Base-by-base conservation (phyloP, 1,140 invertebrate species). In the Diuraphis noxia region DNA sequence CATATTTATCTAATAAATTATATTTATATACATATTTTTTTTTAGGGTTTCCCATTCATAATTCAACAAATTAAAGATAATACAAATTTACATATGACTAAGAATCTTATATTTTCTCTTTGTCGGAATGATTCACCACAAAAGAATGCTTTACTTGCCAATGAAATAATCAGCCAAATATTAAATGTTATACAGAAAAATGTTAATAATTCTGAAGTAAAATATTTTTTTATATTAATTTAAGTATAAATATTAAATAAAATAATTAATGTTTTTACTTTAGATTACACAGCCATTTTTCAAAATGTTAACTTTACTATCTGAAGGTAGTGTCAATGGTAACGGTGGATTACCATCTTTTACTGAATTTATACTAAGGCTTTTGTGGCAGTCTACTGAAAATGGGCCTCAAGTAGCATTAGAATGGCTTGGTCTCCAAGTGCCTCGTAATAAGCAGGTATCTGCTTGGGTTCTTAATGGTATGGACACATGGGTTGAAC, bases 11-110 rank as follows among this genome's bases (percentile, higher is more conserved):
- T 56, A 52, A 23, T 34, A 41, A 43, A n/a, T n/a, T n/a, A n/a
- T n/a, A n/a, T n/a, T 6, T 91, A 93, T 91, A 93, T 93, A 92
- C n/a, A n/a, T n/a, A n/a, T n/a, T 93, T 91, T 92, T 92, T 93
- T 94, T 38, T 94, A 97, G 96, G 97, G 97, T 21, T 98, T 98
- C 94, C 97, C 97, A 52, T 99, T 99, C 94, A 94, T 99, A 38
- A 97, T 98, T 94, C 98, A 98, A 94, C 98, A 99, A 95, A 98
- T 98, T 85, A 96, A 97, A 92, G 98, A 99, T 94, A 97, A 96
- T 92, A 97, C 99, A 91, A 99, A 98, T 94, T 94, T 98, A 52
- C 96, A 98, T 93, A 98, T 98, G 94, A 98, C 98, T 7, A 96
- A 97, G 92, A 98, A 98, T 94, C 95, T 99, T 46, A 98, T 99